Evolutionary conservation across 1,140 invertebrate species (phyloP), one percentile per base, ranked within the genome.

Genomic region (Tetramorium simillimum): DNA sequence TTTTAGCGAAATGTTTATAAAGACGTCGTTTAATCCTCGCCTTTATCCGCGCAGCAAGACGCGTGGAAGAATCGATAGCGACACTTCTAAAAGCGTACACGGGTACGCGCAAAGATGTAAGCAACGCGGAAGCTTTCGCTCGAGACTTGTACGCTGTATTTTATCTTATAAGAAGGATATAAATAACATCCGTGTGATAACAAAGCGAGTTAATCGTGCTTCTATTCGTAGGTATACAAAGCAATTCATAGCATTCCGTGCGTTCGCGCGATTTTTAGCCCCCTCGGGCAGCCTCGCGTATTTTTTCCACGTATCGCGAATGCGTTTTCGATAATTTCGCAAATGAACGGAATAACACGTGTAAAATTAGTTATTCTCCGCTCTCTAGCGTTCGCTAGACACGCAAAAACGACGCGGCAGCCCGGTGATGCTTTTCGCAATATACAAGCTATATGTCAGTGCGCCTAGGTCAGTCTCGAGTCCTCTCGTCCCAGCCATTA

Each of bases 1-100:
- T 80, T 80, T 80, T 10, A 9, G 58, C 18, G 16, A 21, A n/a
- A 69, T 67, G 28, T 80, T 67, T 80, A 80, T 37, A 37, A 67
- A 43, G 33, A 51, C 24, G 73, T 33, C 43, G 21, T 65, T 65
- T 80, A 53, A 80, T 80, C 43, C 43, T n/a, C 7, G 10, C 33
- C 46, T 80, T 67, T 67, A 67, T 53, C 77, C 46, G 60, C 62
- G n/a, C 46, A 3, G 43, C 62, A 67, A 69, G 75, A 40, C 9
- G 21, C 46, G 62, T 28, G 4, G 46, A 80, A 67, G 33, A 53
- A 80, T 80, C 46, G n/a, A 80, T 67, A 80, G 21, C 40, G 75
- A 80, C 62, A 80, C n/a, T 53, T 80, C 9, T 46, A 78, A 37
- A 16, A 37, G 51, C 46, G 10, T 33, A 18, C 18, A 37, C 40